Conservation (phyloP, 1,140 invertebrate species). For the Tetramorium parvispinum region DNA sequence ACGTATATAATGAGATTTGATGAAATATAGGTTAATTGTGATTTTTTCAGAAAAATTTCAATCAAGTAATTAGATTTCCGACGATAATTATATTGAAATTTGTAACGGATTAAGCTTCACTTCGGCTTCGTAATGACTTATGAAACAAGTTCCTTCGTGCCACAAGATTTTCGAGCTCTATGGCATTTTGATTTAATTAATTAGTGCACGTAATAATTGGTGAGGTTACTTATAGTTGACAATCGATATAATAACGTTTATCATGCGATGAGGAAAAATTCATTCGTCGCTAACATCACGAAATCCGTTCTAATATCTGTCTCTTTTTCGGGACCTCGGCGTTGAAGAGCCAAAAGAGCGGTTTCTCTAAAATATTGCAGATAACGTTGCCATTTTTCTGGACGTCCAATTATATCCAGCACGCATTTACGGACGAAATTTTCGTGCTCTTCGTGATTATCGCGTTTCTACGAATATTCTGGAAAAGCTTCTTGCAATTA, state of each 20-base stretch:
- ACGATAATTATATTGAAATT: conserved; percentile 22
- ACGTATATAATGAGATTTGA: neutral
- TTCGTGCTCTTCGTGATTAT: conserved; percentile 54
- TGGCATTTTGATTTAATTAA: conserved; percentile 38
- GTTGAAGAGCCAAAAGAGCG: conserved; percentile 6
- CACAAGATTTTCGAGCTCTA: neutral
- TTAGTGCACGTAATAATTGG: conserved; percentile 32
- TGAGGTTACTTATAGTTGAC: conserved; percentile 17
- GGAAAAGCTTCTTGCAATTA: conserved; percentile 39
- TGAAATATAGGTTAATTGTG: neutral
- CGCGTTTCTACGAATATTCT: conserved; percentile 26
- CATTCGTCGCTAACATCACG: neutral
- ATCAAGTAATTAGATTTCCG: conserved; percentile 27
- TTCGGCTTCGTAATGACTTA: neutral
- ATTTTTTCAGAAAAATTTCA: neutral
- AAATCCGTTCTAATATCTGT: neutral
- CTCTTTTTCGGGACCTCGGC: neutral
- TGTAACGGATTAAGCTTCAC: conserved; percentile 2
- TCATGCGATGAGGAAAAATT: conserved; percentile 24
- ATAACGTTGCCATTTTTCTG: conserved; percentile 47
- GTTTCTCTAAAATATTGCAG: conserved; percentile 46
- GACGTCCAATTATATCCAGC: conserved; percentile 52
- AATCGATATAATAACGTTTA: conserved; percentile 20
- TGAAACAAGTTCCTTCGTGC: neutral
- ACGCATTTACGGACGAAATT: conserved; percentile 31